Conservation (phyloP, 1,140 invertebrate genomes). For the Hirudo medicinalis region DNA sequence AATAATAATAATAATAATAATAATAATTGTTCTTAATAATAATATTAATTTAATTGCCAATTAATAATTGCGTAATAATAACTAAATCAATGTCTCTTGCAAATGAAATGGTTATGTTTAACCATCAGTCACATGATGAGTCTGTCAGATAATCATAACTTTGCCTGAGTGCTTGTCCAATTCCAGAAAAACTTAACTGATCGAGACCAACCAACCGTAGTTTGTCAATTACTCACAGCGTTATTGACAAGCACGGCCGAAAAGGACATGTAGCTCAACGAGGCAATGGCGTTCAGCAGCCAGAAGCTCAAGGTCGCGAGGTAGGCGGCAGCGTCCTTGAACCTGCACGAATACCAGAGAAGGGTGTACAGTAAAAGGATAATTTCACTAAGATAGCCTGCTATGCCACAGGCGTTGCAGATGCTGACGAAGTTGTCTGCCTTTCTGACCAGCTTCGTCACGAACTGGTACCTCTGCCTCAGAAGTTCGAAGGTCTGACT, state of each 20-base stretch:
- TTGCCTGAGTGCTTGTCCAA: too few relatives aligned
- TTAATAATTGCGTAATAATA: too few relatives aligned
- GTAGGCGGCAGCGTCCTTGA: neutral
- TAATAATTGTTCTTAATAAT: neutral
- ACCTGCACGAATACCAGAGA: neutral
- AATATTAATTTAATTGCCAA: too few relatives aligned
- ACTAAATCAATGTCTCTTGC: too few relatives aligned
- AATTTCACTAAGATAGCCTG: neutral
- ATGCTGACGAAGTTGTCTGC: conserved; percentile 2
- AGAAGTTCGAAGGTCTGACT: neutral
- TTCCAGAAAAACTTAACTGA: neutral
- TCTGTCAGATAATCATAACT: too few relatives aligned
- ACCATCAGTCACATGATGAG: too few relatives aligned
- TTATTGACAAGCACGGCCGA: conserved; percentile 8
- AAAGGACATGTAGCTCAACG: neutral
- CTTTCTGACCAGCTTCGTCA: conserved; percentile 1
- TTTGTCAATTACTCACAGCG: neutral
- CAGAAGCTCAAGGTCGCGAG: neutral
- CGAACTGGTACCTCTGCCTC: neutral
- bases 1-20: neutral
- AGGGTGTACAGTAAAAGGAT: neutral
- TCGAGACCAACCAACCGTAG: too few relatives aligned
- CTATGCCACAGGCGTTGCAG: neutral
- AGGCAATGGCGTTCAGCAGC: neutral
- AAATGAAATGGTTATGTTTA: too few relatives aligned